Conservation (phyloP, 2,113 vertebrate species). For the Ceyx margarethae region DNA sequence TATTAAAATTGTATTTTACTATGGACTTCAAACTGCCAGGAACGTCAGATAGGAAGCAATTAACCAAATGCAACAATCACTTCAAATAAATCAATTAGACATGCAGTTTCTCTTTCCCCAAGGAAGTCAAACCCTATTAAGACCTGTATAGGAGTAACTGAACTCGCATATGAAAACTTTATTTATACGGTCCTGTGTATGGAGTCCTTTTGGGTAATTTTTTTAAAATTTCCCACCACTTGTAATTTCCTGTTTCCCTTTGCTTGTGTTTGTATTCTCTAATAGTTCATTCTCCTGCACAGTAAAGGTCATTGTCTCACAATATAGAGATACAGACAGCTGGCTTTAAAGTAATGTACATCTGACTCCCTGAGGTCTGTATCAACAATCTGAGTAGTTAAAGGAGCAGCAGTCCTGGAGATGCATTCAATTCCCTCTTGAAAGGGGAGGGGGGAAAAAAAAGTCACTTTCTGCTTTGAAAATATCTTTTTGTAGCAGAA, state of each 20-base stretch:
- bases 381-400: slow-evolving; percentile 11
- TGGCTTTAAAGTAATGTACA: slow-evolving; percentile 63
- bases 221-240: slow-evolving; percentile 50
- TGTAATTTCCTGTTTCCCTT: slow-evolving; percentile 60
- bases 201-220: slow-evolving; percentile 30
- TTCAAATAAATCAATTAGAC: background rate
- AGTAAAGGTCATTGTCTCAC: slow-evolving; percentile 59
- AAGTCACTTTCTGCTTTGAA: background rate
- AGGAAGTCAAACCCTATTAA: background rate
- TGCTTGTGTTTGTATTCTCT: slow-evolving; percentile 39
- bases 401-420: background rate
- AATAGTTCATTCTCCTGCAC: slow-evolving; percentile 56
- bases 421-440: background rate
- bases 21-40: background rate
- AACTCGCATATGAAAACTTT: slow-evolving; percentile 17
- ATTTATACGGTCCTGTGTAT: background rate
- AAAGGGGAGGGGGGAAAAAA: background rate
- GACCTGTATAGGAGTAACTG: background rate
- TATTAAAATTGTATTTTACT: background rate
- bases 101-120: background rate
- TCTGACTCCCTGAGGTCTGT: slow-evolving; percentile 47
- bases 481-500: background rate
- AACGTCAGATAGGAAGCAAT: background rate
- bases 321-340: slow-evolving; percentile 54
- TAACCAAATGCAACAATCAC: background rate